Percentiles rank a stretch among this genome's conserved stretches.
These are phyloP conservation scores for Drosophila hydei DNA, from an alignment of 1,140 invertebrate genomes.

Conservation along the genomic window DNA sequence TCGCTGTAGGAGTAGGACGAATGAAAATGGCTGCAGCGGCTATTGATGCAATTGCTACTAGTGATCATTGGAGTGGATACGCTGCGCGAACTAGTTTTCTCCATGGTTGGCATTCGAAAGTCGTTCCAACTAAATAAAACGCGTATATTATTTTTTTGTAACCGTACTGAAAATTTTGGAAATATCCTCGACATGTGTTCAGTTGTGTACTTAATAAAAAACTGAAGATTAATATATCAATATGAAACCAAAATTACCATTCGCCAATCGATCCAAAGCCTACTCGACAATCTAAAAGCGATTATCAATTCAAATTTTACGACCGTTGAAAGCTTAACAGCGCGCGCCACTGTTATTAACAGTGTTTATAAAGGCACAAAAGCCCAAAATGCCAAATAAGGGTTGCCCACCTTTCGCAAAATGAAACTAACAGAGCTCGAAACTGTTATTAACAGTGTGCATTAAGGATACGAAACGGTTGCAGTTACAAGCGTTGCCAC, in stretches of 20 bases:
- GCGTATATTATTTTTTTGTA: background rate
- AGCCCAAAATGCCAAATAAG: no score
- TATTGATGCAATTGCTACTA: background rate
- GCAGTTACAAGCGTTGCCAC: background rate
- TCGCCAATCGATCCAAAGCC: no score
- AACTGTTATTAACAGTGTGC: background rate
- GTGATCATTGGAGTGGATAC: background rate
- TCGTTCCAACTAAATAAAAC: no score
- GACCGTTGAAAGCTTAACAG: background rate
- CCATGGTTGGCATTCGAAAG: background rate
- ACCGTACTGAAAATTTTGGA: no score
- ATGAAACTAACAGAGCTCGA: background rate
- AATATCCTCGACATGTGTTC: background rate
- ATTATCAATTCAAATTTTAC: no score
- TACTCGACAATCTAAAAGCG: background rate
- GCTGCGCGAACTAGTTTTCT: background rate
- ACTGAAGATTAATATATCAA: no score
- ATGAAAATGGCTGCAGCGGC: background rate
- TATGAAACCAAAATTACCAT: no score
- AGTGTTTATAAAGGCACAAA: background rate
- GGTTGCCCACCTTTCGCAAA: no score
- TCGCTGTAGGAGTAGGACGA: no score
- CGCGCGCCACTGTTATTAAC: background rate
- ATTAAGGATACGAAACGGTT: no score
- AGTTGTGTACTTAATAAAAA: background rate